Percentiles rank a stretch among this genome's conserved stretches.
Conservation (phyloP, 1,140 invertebrate species). For the Nephotettix cincticeps region DNA sequence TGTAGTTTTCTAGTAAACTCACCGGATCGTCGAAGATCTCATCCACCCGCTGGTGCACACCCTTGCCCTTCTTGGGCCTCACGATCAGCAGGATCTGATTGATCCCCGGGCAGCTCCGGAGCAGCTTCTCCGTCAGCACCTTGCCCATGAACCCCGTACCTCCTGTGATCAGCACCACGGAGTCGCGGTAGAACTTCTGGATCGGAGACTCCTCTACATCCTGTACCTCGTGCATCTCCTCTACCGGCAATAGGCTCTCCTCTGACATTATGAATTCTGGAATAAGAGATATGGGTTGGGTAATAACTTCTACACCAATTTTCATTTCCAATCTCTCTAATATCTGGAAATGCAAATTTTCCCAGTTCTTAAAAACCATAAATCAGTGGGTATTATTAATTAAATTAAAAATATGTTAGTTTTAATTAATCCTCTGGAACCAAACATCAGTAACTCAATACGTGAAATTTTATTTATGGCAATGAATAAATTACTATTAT, state of each 20-base stretch:
- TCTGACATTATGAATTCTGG: background rate
- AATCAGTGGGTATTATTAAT: no score
- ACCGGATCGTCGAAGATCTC: constrained; percentile 69
- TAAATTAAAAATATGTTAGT: no score
- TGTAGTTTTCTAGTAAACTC: no score
- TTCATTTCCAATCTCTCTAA: no score
- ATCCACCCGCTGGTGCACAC: constrained; percentile 64
- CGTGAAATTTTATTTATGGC: no score
- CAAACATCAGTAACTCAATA: no score
- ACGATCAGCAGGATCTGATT: constrained; percentile 77
- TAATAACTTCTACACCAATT: no score
- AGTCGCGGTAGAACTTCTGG: constrained; percentile 35
- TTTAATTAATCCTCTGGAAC: no score
- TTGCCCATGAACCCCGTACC: constrained; percentile 82
- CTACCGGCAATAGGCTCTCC: background rate
- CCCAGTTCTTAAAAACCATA: no score
- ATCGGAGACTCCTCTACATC: background rate
- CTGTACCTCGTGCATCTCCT: background rate
- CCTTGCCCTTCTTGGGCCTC: constrained; percentile 74
- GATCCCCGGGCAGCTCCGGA: constrained; percentile 72
- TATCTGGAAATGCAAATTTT: no score
- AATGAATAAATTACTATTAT: no score
- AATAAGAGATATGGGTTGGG: background rate
- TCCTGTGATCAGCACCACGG: constrained; percentile 70
- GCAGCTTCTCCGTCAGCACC: constrained; percentile 76